Evolutionary conservation across 2,797 vertebrate species (phyloP), one percentile per base, ranked within the genome.

Genomic region (Malacoctenus gilli): DNA sequence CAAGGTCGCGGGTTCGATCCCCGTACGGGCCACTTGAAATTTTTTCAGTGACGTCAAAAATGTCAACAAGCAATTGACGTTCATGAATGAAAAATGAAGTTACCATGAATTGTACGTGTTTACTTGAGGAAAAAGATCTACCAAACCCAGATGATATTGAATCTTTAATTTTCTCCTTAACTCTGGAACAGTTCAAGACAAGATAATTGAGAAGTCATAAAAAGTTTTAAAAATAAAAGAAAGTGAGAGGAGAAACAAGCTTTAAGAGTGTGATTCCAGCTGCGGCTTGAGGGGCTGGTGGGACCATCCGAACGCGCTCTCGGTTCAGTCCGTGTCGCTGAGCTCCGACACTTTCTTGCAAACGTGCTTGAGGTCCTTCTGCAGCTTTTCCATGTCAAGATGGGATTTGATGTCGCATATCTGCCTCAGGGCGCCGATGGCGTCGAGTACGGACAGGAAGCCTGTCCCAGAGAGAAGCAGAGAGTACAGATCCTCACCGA

Each of bases 391-490:
- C 68, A 92, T 93, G 66, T 94, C 88, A 32, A 92, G 82, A 53
- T 84, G 90, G 73, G 92, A 90, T 75, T 93, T 94, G 69, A 91
- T 79, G 59, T 92, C 90, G 42, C 80, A 61, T 75, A 93, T 95
- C 83, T 92, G 83, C 81, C 84, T 92, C 65, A 95, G 85, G 59
- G 92, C 89, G 43, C 83, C 86, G 25, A 95, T 89, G 64, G 93
- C 92, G 14, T 93, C 92, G 0, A 85, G 83, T 72, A 94, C 81
- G 0, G 87, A 89, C 52, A 90, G 85, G 86, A 96, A 95, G 53
- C 93, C 93, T 96, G 77, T 61, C 37, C 71, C 57, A 56, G 75
- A 38, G 58, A 77, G 18, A 87, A 2, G 34, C n/a, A 20, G 23
- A 15, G 3, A 21, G 11, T 23, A 36, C 7, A 41, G n/a, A 51